Evolutionary conservation across 2,888 invertebrate species (phyloP), one percentile per base, ranked within the genome.

Genomic region (Lycaena phlaeas): DNA sequence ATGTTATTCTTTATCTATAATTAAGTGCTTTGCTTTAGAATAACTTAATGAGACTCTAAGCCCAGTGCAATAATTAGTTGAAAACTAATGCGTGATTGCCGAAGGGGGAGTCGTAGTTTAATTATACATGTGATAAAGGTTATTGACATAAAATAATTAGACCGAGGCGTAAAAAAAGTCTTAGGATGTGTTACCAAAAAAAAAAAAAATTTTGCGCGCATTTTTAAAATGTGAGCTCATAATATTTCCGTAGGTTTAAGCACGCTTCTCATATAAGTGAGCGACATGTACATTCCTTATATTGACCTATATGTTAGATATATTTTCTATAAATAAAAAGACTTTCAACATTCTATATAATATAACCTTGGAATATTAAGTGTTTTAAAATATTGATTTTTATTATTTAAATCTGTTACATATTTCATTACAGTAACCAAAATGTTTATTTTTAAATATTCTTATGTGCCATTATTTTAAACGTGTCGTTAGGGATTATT

Each of bases 1-100:
- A 42, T 45, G 44, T 42, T 40, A 40, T 39, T 27, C 37, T 36
- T 27, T 31, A 28, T 22, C 25, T 51, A 42, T 38, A n/a, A n/a
- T n/a, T n/a, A 22, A 34, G 34, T 34, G 34, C 34, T 34, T 34
- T 12, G 34, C 34, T 34, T 34, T 18, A 34, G 18, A 22, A n/a
- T n/a, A n/a, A n/a, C n/a, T n/a, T n/a, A n/a, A n/a, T n/a, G n/a
- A n/a, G 12, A 34, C 12, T 34, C 34, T 2, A 12, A n/a, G 6
- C 34, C 17, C 3, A 9, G 12, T 12, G 34, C 34, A 12, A 12
- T 12, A 17, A n/a, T 34, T 34, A 34, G 34, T 34, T 34, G 2
- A 18, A 34, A 34, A 22, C 34, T 34, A 34, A 34, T 12, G 6
- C n/a, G 9, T 22, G 2, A 11, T 18, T 14, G 34, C 9, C 12